A percentile compares a stretch with the other conserved stretches of the same genome.
Evolutionary conservation across 2,797 vertebrate species (phyloP).

Genomic region (Dipus sagitta): DNA sequence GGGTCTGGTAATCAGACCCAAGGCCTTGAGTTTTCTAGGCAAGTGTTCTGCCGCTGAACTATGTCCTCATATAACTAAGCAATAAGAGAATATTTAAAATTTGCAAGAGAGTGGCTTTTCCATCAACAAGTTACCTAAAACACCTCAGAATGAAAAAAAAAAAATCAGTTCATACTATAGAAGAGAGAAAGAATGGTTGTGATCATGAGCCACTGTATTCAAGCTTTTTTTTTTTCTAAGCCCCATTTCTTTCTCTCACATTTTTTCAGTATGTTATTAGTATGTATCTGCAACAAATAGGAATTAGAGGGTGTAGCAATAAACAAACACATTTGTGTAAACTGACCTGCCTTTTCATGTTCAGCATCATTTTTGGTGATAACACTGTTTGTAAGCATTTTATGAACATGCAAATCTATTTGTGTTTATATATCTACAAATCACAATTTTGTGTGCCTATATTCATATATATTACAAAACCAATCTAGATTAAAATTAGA

Average conservation of each 20-base stretch:
- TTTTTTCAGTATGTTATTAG: not conserved
- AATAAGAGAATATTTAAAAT: not conserved
- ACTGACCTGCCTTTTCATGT: not conserved
- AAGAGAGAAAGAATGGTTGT: not conserved
- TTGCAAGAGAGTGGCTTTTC: not conserved
- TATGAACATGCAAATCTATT: too few species aligned
- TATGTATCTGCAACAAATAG: not conserved
- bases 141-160: not conserved
- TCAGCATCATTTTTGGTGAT: not conserved
- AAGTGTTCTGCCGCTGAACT: not conserved
- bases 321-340: not conserved
- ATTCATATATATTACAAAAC: not conserved
- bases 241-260: not conserved
- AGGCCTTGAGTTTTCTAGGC: not conserved
- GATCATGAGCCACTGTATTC: not conserved
- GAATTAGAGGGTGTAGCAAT: not conserved
- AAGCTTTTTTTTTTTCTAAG: not conserved
- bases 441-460: not conserved
- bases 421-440: accelerated
- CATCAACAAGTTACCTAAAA: not conserved
- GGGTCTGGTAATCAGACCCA: too few species aligned
- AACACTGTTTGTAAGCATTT: not conserved
- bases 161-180: not conserved
- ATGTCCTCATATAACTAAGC: not conserved
- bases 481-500: too few species aligned